Conservation (phyloP, 1,140 invertebrate genomes). For the Zaprionus davidi region DNA sequence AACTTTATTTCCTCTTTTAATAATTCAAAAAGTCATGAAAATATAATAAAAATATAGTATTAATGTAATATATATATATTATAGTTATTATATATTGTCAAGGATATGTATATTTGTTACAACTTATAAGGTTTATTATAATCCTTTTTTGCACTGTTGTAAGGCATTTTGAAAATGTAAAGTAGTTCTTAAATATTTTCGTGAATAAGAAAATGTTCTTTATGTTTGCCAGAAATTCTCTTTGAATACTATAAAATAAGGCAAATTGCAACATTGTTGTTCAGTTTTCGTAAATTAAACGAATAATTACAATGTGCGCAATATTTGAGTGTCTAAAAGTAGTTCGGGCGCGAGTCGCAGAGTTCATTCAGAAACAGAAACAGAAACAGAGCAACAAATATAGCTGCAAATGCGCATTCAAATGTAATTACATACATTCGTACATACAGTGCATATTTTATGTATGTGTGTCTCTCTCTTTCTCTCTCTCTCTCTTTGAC, state of each 20-base stretch:
- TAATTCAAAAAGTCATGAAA: background rate
- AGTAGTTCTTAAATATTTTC: too few relatives aligned
- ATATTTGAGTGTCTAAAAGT: conserved; percentile 45
- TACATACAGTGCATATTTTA: background rate
- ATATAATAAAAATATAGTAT: background rate
- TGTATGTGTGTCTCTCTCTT: background rate
- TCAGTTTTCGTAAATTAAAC: conserved; percentile 16
- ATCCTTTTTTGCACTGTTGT: background rate
- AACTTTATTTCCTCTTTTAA: background rate
- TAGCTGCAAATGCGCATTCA: background rate
- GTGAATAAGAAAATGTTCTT: too few relatives aligned
- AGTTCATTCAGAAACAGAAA: conserved; percentile 34
- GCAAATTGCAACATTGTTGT: conserved; percentile 12
- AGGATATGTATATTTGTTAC: too few relatives aligned
- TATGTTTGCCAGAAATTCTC: background rate
- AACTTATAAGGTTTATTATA: too few relatives aligned
- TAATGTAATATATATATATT: too few relatives aligned
- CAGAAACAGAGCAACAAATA: conserved; percentile 21
- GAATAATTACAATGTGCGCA: conserved; percentile 40
- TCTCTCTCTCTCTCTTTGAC: background rate
- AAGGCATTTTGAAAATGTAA: background rate
- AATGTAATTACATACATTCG: conserved; percentile 2
- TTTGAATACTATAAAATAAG: background rate
- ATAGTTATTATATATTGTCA: too few relatives aligned
- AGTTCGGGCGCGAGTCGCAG: conserved; percentile 4